These are phyloP conservation scores for Drosophila ironensis DNA, from an alignment of 1,140 invertebrate species.

Conservation along the genomic window DNA sequence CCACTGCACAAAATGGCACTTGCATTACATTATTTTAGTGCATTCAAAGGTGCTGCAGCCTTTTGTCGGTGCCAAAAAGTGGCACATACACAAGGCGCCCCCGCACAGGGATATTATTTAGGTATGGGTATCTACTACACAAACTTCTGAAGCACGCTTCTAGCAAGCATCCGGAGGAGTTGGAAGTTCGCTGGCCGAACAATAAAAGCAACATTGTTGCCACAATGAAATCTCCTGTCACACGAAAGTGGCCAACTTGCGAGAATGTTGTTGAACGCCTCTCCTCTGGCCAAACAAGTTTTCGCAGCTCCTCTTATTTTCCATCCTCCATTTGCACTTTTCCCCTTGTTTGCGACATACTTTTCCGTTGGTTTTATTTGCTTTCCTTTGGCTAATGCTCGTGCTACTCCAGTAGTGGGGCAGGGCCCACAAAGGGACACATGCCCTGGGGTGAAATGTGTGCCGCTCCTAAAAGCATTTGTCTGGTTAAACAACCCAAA, in stretches of 20 bases:
- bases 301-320: conserved; percentile 1
- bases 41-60: conserved; percentile 46
- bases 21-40: conserved; percentile 70
- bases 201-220: conserved; percentile 69
- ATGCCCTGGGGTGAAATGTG: conserved; percentile 63
- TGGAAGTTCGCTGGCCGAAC: conserved; percentile 8
- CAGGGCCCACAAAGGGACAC: conserved; percentile 60
- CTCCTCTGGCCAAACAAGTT: conserved; percentile 52
- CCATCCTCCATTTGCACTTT: not conserved
- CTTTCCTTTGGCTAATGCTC: conserved; percentile 32
- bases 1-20: conserved; percentile 29
- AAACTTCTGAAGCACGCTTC: conserved; percentile 52
- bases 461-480: conserved; percentile 70
- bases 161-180: conserved; percentile 40
- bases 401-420: conserved; percentile 54
- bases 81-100: conserved; percentile 6
- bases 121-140: too few relatives aligned
- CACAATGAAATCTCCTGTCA: conserved; percentile 65
- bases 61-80: conserved; percentile 13
- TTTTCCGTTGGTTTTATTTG: conserved; percentile 33
- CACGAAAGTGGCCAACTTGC: conserved; percentile 58
- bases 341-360: conserved; percentile 20
- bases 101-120: conserved; percentile 36
- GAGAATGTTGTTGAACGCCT: conserved; percentile 57
- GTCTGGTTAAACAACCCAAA: conserved; percentile 42